A percentile compares a stretch with the other conserved stretches of the same genome.
Conservation (phyloP, 2,113 vertebrate genomes). For the Ellobius talpinus region DNA sequence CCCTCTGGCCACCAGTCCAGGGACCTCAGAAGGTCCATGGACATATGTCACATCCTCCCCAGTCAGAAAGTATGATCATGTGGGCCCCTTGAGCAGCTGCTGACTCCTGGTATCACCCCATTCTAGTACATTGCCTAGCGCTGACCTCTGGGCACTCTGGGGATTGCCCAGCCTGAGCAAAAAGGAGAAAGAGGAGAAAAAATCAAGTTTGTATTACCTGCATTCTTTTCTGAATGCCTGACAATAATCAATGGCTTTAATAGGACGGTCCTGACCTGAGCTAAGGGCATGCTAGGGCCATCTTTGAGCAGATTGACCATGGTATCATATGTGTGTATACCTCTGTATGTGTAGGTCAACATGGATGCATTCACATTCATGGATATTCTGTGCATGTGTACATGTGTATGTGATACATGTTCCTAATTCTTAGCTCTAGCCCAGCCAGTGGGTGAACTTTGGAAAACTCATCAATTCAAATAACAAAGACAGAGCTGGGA, state of each 20-base stretch:
- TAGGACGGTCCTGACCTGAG: not conserved
- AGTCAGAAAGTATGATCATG: not conserved
- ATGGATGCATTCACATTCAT: not conserved
- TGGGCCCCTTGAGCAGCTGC: rapidly evolving
- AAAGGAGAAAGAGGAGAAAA: not conserved
- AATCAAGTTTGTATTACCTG: not conserved
- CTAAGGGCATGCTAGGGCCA: not conserved
- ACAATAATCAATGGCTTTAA: not conserved
- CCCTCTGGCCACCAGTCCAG: not conserved
- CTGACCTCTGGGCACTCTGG: not conserved
- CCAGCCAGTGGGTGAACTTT: not conserved
- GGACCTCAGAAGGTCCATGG: not conserved
- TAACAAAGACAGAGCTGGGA: not conserved
- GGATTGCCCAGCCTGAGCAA: not conserved
- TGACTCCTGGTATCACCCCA: not conserved
- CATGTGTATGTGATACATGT: not conserved
- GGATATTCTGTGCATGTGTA: not conserved
- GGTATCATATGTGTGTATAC: not conserved
- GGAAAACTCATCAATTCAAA: not conserved
- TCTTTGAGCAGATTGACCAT: not conserved
- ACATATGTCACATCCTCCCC: too few relatives aligned
- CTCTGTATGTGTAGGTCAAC: not conserved
- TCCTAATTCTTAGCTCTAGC: not conserved
- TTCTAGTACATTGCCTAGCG: not conserved
- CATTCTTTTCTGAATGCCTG: not conserved